These are phyloP conservation scores for Zootermopsis nevadensis DNA, from an alignment of 2,888 invertebrate genomes.

Conservation along the genomic window DNA sequence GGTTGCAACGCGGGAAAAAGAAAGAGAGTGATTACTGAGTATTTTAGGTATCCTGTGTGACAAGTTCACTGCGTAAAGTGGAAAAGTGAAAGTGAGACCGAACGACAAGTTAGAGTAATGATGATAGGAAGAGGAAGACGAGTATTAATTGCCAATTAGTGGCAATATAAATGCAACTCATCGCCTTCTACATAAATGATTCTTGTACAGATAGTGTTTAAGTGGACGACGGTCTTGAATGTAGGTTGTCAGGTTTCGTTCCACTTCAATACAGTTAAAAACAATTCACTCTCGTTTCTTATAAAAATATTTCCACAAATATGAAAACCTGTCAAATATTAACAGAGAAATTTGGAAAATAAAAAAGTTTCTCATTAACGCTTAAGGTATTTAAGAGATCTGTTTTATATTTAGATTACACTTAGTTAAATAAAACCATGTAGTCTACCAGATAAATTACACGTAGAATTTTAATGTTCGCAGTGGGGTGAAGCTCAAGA, in stretches of 20 bases:
- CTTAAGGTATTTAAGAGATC: too few species aligned
- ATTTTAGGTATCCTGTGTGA: not conserved
- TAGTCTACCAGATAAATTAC: too few species aligned
- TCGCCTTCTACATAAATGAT: not conserved
- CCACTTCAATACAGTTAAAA: not conserved
- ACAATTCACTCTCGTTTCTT: not conserved
- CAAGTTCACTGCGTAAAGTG: not conserved
- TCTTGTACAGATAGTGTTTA: not conserved
- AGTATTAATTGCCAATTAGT: slow-evolving; percentile 30
- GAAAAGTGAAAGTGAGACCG: not conserved
- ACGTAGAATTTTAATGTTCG: too few species aligned
- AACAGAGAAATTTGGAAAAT: not conserved
- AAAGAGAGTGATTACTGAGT: not conserved
- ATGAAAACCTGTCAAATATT: not conserved
- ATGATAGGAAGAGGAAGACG: not conserved
- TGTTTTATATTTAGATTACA: too few species aligned
- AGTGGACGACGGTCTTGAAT: not conserved
- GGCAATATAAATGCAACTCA: slow-evolving; percentile 22
- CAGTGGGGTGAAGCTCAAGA: too few species aligned
- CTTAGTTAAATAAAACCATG: too few species aligned
- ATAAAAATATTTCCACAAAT: not conserved
- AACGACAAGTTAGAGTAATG: not conserved
- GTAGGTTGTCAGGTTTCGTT: not conserved
- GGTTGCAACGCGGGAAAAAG: not conserved
- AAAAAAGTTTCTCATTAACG: too few species aligned